These are phyloP conservation scores for Pachymerium ferrugineum DNA, from an alignment of 2,888 invertebrate species.

Conservation along the genomic window DNA sequence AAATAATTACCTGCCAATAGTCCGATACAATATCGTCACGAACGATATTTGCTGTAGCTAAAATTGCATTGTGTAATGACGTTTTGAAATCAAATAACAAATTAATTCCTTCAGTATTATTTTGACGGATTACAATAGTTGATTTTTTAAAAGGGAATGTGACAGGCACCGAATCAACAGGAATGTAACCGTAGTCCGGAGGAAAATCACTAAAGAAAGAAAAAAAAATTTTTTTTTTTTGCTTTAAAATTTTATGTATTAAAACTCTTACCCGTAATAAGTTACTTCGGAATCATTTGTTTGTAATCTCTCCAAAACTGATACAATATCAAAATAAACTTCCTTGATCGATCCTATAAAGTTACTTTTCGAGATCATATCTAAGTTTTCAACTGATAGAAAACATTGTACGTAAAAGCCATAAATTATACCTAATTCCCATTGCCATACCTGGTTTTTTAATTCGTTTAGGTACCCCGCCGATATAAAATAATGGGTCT, in stretches of 20 bases:
- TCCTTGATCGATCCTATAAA: constrained; percentile 85
- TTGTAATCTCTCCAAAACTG: constrained; percentile 80
- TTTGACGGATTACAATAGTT: constrained; percentile 78
- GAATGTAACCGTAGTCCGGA: constrained; percentile 75
- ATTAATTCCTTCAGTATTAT: constrained; percentile 66
- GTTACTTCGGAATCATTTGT: constrained; percentile 73
- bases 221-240: constrained; percentile 43
- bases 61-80: constrained; percentile 71
- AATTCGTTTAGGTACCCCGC: constrained; percentile 58
- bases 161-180: constrained; percentile 80
- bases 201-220: constrained; percentile 64
- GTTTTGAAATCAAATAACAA: constrained; percentile 83
- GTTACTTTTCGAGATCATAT: constrained; percentile 73
- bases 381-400: constrained; percentile 41
- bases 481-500: constrained; percentile 89
- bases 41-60: constrained; percentile 75
- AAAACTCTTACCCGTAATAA: constrained; percentile 44
- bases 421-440: too few species aligned
- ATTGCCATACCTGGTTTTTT: background rate
- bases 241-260: constrained; percentile 37
- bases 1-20: constrained; percentile 70
- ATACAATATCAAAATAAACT: constrained; percentile 87
- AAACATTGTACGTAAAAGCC: background rate
- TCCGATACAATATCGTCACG: constrained; percentile 58
- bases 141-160: constrained; percentile 86